A percentile compares a stretch with the other conserved stretches of the same genome.
phyloP scores from a whole-genome alignment of 2,797 vertebrate genomes.

The Gymnocypris eckloni region DNA sequence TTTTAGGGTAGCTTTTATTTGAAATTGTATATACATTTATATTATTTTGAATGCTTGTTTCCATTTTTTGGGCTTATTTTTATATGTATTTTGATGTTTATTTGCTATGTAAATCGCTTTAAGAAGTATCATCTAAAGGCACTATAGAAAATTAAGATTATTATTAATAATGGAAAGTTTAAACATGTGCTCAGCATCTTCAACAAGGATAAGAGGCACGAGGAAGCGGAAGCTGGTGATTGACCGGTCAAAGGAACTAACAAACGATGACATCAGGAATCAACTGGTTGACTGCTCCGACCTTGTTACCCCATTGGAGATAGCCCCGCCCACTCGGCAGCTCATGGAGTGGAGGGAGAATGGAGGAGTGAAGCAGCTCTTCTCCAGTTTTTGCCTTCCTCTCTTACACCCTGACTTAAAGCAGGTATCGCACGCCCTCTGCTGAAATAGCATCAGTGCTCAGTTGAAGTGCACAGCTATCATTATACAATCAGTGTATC shows the following conservation, averaged over 20 bases:
- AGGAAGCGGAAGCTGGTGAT: constrained; percentile 76
- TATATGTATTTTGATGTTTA: too few relatives aligned
- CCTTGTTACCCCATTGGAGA: constrained; percentile 67
- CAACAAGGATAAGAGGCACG: constrained; percentile 63
- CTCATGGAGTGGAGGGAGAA: constrained; percentile 78
- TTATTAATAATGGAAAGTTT: not conserved
- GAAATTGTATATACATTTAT: too few relatives aligned
- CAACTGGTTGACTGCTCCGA: constrained; percentile 74
- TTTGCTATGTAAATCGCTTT: too few relatives aligned
- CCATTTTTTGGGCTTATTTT: too few relatives aligned
- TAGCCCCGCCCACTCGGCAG: constrained; percentile 75
- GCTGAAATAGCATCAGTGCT: not conserved
- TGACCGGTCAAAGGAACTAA: constrained; percentile 75
- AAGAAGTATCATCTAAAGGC: too few relatives aligned
- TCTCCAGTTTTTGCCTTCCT: constrained; percentile 66
- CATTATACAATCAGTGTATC: constrained; percentile 45
- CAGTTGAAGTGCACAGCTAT: constrained; percentile 29
- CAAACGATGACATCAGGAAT: constrained; percentile 67
- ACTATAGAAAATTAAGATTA: too few relatives aligned
- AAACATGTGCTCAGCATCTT: constrained; percentile 62
- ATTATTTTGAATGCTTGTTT: too few relatives aligned
- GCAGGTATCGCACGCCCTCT: constrained; percentile 65
- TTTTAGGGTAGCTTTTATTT: too few relatives aligned
- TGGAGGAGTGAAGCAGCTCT: constrained; percentile 70
- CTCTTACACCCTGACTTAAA: constrained; percentile 57